Base-by-base conservation (phyloP, 2,113 vertebrate species). In the Aplodontia rufa region DNA sequence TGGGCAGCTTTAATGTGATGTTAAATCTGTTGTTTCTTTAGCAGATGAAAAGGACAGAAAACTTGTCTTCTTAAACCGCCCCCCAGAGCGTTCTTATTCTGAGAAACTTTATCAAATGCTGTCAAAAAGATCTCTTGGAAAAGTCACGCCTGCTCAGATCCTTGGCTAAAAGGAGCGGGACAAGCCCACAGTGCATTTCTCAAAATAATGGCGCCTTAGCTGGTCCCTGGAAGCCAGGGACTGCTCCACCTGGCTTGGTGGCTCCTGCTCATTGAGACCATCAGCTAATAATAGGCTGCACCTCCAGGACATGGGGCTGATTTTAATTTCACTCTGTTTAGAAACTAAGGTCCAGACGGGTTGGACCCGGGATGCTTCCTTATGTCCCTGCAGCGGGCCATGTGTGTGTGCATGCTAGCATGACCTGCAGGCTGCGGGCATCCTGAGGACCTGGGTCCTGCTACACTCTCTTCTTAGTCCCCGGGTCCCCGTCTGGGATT, bases 321-420 rank as follows among this genome's bases (percentile, higher is more conserved):
- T 82, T 82, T 80, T n/a, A 71, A 76, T 64, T 82, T 53, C 55
- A 37, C 7, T 93, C 60, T 40, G 26, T 76, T 69, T 82, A 90
- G 69, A 78, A 87, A 53, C 66, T 12, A 37, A 62, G 64, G n/a
- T 81, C 42, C 81, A 12, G 37, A 30, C 53, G 87, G 40, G 53
- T 71, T 9, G 37, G 91, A 26, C 26, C 49, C 22, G 12, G 75
- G 80, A 42, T 47, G 11, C 2, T 8, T 55, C 86, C 75, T 64
- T 58, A 6, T 1, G 0, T 40, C 32, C 60, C 32, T 17, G 8
- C 8, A 8, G 86, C 12, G 16, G 26, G 16, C 68, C 0, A 2
- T 5, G n/a, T n/a, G 24, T 0, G 9, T n/a, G 47, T 72, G 45
- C 7, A 1, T 20, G 19, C 58, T 13, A 2, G 3, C 40, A n/a